Evolutionary conservation across 2,113 vertebrate genomes (phyloP), one percentile per base, ranked within the genome.

Genomic region (Pelobates fuscus): DNA sequence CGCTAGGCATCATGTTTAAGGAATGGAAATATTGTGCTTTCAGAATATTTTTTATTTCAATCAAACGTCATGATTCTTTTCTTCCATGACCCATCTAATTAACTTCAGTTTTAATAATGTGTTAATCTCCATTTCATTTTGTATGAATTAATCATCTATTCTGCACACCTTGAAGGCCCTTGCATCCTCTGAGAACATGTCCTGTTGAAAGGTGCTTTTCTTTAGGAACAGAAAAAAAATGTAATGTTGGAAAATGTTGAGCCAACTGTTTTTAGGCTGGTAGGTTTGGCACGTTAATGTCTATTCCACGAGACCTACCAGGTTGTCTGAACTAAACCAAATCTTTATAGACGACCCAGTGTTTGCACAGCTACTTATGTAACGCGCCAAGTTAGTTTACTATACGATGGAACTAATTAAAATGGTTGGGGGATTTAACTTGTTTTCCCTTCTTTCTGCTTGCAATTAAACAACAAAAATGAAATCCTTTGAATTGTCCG

Each of bases 401-500:
- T 70, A 24, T 71, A 77, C 24, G 83, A 80, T 0, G 23, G 44
- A 44, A 80, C 15, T 23, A 62, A 73, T 77, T 61, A 60, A 44
- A 80, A 80, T 78, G 71, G 55, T 75, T 1, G 79, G 80, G 77
- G 12, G 1, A 0, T 32, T 81, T 70, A 76, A 17, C 78, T n/a
- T 80, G 63, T 70, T 77, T 52, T 32, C 29, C n/a, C 14, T 23
- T 58, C 46, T 24, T 23, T 41, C 4, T 32, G 10, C 57, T 59
- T 11, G 20, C 2, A 57, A 3, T 14, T 57, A 57, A 23, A 24
- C 10, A 57, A 57, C 54, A 5, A 24, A 24, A 57, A 5, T 32
- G 10, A 32, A 32, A 32, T 32, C 10, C n/a, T n/a, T n/a, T n/a
- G n/a, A n/a, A n/a, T n/a, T n/a, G n/a, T n/a, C n/a, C 4, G 10